Evolutionary conservation across 2,113 vertebrate genomes (phyloP).

Genomic region (Maccullochella peelii): DNA sequence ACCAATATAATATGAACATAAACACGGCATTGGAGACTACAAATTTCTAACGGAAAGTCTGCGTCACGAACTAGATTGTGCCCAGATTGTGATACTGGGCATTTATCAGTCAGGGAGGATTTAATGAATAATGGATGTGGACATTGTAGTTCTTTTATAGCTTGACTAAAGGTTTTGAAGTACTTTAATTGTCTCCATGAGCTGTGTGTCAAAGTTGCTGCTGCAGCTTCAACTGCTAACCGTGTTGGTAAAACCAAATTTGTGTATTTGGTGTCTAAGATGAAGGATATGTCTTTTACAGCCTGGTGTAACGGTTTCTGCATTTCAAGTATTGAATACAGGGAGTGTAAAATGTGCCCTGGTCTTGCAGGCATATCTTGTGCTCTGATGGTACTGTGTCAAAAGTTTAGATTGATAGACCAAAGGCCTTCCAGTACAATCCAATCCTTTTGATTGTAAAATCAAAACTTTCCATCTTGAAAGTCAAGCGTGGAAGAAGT

Average conservation of each 20-base stretch:
- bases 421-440: slow-evolving; percentile 36
- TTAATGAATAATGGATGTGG: background rate
- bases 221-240: background rate
- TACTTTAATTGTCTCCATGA: background rate
- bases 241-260: background rate
- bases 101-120: background rate
- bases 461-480: slow-evolving; percentile 52
- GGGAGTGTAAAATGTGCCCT: background rate
- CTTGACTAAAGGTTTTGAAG: background rate
- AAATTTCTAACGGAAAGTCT: background rate
- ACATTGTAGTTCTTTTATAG: background rate
- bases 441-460: slow-evolving; percentile 25
- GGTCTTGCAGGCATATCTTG: slow-evolving; percentile 10
- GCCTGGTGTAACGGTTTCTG: background rate
- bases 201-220: background rate
- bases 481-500: slow-evolving; percentile 16
- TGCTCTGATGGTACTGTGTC: slow-evolving; percentile 16
- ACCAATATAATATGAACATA: too few relatives aligned
- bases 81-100: too few relatives aligned
- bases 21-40: background rate
- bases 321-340: slow-evolving; percentile 45
- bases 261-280: background rate
- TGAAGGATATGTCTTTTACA: background rate
- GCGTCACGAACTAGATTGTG: background rate
- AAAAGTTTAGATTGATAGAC: slow-evolving; percentile 8